Evolutionary conservation across 2,797 vertebrate species (phyloP), one percentile per base, ranked within the genome.

Genomic region (Euthynnus affinis): DNA sequence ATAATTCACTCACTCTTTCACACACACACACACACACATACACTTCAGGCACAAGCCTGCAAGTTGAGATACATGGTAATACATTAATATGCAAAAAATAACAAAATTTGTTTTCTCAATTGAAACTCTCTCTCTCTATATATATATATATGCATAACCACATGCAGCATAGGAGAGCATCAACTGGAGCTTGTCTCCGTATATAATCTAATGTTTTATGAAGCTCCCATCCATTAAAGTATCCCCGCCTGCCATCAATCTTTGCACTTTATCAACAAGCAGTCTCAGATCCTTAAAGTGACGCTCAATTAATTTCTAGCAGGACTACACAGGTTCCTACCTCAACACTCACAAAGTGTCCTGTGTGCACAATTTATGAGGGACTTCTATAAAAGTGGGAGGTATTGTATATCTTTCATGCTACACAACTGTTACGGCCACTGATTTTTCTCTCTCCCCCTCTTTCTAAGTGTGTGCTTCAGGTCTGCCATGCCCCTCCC

Each of bases 351-450:
- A 71, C 67, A 81, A 85, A 89, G 64, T 77, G 83, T 83, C 42
- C 71, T 48, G 57, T 52, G 32, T 72, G 64, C 57, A 81, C 69
- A 87, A 89, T 91, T 92, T 90, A 91, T 83, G 88, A 85, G 74
- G 58, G 58, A 46, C 79, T 77, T 76, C 67, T 55, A 81, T 83
- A 87, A 81, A 84, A 71, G 78, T 66, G 71, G 62, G 57, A 57
- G 75, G 76, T 69, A 84, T 82, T 90, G 83, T 90, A 89, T 78
- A 88, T 91, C 81, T 83, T 89, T 90, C 80, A 92, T 23, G 75
- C 76, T 73, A 81, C 85, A 85, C 68, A 76, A n/a, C n/a, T n/a
- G n/a, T n/a, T n/a, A n/a, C n/a, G n/a, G n/a, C n/a, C n/a, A n/a
- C n/a, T n/a, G n/a, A n/a, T n/a, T n/a, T n/a, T n/a, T n/a, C n/a